phyloP scores from a whole-genome alignment of 2,797 vertebrate species.

The Yasuhikotakia modesta region DNA sequence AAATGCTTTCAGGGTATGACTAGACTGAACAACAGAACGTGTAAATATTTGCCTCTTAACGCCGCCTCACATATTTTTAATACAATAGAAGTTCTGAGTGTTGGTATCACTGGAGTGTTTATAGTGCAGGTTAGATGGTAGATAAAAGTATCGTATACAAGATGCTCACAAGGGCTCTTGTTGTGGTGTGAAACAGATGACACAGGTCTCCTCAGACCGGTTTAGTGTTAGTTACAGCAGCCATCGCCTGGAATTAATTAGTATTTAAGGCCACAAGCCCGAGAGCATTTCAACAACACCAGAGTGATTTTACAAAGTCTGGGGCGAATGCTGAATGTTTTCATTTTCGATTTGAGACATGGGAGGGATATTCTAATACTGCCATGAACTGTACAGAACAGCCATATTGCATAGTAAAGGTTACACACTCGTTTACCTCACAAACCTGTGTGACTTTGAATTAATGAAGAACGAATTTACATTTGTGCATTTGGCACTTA shows the following conservation, averaged over 20 bases:
- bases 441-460: too few relatives aligned
- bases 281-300: constrained; percentile 54
- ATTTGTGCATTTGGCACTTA: too few relatives aligned
- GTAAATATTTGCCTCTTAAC: not conserved
- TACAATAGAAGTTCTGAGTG: not conserved
- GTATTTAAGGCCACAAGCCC: constrained; percentile 45
- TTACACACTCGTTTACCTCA: not conserved
- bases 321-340: not conserved
- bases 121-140: not conserved
- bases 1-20: not conserved
- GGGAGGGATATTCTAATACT: not conserved
- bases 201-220: constrained; percentile 46
- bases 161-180: constrained; percentile 31
- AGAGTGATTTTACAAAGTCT: constrained; percentile 40
- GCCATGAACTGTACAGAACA: not conserved
- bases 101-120: not conserved
- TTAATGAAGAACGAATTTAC: too few relatives aligned
- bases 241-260: constrained; percentile 70
- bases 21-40: not conserved
- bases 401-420: not conserved
- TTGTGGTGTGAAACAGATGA: constrained; percentile 46
- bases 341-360: not conserved
- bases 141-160: constrained; percentile 9
- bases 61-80: not conserved
- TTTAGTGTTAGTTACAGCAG: constrained; percentile 53